Percentiles rank a stretch among this genome's conserved stretches.
These are phyloP conservation scores for Leptopilina drosophilae DNA, from an alignment of 2,888 invertebrate genomes.

Conservation along the genomic window DNA sequence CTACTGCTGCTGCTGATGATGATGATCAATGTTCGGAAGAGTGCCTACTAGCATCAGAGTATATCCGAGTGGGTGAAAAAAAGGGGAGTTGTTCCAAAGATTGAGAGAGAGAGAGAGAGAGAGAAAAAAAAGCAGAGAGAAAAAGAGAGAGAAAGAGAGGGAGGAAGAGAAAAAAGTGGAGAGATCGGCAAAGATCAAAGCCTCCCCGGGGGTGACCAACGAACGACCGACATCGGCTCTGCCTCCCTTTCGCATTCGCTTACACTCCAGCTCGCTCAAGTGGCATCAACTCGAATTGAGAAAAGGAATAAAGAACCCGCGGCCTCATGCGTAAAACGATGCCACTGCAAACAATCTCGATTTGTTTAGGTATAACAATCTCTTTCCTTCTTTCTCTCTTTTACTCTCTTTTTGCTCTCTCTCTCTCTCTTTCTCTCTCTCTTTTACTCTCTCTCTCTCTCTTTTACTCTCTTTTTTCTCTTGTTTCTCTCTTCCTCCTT, in stretches of 20 bases:
- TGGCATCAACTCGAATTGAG: slow-evolving; percentile 75
- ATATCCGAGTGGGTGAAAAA: slow-evolving; percentile 67
- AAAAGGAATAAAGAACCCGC: slow-evolving; percentile 74
- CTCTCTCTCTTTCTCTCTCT: too few relatives aligned
- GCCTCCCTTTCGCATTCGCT: slow-evolving; percentile 66
- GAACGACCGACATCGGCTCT: slow-evolving; percentile 56
- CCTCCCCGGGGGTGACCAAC: slow-evolving; percentile 69
- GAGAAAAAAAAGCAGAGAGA: neutral
- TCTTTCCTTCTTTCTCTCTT: slow-evolving; percentile 52
- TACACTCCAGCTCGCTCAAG: slow-evolving; percentile 75
- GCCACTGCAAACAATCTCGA: slow-evolving; percentile 76
- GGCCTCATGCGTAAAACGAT: slow-evolving; percentile 77
- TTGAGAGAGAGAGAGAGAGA: too few relatives aligned
- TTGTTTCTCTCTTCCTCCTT: too few relatives aligned
- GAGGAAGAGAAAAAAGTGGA: slow-evolving; percentile 23
- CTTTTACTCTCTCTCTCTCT: too few relatives aligned
- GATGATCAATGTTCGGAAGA: slow-evolving; percentile 45
- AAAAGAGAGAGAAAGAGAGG: neutral
- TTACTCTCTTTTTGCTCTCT: too few relatives aligned
- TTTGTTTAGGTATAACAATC: slow-evolving; percentile 76
- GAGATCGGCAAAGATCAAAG: slow-evolving; percentile 74
- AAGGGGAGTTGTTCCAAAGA: slow-evolving; percentile 64
- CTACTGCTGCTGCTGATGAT: too few relatives aligned
- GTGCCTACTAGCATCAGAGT: slow-evolving; percentile 52
- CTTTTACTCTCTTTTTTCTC: too few relatives aligned